A percentile compares a stretch with the other conserved stretches of the same genome.
Conservation (phyloP, 1,140 invertebrate species). For the Rhynchophorus ferrugineus region DNA sequence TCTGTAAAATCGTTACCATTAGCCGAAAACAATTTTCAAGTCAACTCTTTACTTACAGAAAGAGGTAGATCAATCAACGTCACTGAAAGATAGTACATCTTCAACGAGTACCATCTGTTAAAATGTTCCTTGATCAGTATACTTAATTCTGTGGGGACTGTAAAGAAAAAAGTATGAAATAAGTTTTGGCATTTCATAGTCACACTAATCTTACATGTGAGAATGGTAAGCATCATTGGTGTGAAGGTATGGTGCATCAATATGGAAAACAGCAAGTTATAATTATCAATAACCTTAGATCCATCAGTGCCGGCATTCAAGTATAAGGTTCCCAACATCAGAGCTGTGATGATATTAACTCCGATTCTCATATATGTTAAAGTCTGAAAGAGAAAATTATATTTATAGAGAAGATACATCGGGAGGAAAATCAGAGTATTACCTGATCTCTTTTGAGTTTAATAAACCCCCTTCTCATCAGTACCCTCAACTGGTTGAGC, state of each 20-base stretch:
- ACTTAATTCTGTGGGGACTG: conserved; percentile 86
- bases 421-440: too few relatives aligned
- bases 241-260: conserved; percentile 54
- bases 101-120: conserved; percentile 93
- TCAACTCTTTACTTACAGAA: too few relatives aligned
- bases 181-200: too few relatives aligned
- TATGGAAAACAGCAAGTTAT: conserved; percentile 73
- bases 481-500: conserved; percentile 60
- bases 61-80: conserved; percentile 77
- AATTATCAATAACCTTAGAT: conserved; percentile 68
- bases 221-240: conserved; percentile 71
- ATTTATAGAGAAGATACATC: background rate
- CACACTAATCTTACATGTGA: conserved; percentile 63
- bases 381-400: conserved; percentile 55
- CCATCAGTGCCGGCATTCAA: conserved; percentile 62
- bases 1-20: too few relatives aligned
- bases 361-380: conserved; percentile 76
- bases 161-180: conserved; percentile 10
- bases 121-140: conserved; percentile 89
- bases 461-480: conserved; percentile 59
- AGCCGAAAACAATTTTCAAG: too few relatives aligned
- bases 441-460: conserved; percentile 66
- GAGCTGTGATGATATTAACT: conserved; percentile 62
- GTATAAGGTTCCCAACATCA: conserved; percentile 68
- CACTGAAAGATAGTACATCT: conserved; percentile 82